Evolutionary conservation across 2,113 vertebrate species (phyloP).

Genomic region (Morone saxatilis): DNA sequence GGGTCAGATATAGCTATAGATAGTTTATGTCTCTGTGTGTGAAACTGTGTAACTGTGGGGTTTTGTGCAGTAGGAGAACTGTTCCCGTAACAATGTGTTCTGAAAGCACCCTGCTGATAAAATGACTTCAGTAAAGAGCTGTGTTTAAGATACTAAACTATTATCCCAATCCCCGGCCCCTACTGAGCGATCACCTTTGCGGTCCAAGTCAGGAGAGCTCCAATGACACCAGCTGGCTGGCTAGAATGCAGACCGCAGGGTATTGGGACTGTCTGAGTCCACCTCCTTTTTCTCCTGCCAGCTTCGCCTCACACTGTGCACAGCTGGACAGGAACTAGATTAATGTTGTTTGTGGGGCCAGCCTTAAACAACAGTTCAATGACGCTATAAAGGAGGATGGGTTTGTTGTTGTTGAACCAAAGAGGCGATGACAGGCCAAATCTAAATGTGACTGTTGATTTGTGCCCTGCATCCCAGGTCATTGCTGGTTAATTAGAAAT

Average conservation of each 20-base stretch:
- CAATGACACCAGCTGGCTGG: slow-evolving; percentile 78
- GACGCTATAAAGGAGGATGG: slow-evolving; percentile 52
- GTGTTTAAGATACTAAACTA: slow-evolving; percentile 70
- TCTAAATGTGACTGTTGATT: slow-evolving; percentile 40
- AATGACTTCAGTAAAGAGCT: slow-evolving; percentile 62
- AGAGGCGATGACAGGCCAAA: slow-evolving; percentile 48
- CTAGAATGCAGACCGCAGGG: slow-evolving; percentile 43
- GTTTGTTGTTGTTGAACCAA: slow-evolving; percentile 61
- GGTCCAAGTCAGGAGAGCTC: slow-evolving; percentile 65
- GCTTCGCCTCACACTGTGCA: slow-evolving; percentile 69
- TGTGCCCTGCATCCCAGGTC: slow-evolving; percentile 27
- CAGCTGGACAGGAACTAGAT: slow-evolving; percentile 78
- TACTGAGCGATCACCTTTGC: slow-evolving; percentile 64
- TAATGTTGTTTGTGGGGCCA: slow-evolving; percentile 65
- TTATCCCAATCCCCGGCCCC: slow-evolving; percentile 43
- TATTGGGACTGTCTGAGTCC: slow-evolving; percentile 43
- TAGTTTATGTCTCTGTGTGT: slow-evolving; percentile 4
- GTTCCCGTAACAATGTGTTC: slow-evolving; percentile 39
- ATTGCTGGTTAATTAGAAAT: slow-evolving; percentile 50
- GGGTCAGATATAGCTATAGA: slow-evolving; percentile 46
- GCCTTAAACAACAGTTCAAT: slow-evolving; percentile 67
- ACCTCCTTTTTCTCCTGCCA: slow-evolving; percentile 61
- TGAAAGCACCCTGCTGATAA: slow-evolving; percentile 67
- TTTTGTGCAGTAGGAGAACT: slow-evolving; percentile 7
- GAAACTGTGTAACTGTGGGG: background rate